Percentiles rank a stretch among this genome's conserved stretches.
Conservation (phyloP, 2,113 vertebrate species). For the Amblyopsis rosae region DNA sequence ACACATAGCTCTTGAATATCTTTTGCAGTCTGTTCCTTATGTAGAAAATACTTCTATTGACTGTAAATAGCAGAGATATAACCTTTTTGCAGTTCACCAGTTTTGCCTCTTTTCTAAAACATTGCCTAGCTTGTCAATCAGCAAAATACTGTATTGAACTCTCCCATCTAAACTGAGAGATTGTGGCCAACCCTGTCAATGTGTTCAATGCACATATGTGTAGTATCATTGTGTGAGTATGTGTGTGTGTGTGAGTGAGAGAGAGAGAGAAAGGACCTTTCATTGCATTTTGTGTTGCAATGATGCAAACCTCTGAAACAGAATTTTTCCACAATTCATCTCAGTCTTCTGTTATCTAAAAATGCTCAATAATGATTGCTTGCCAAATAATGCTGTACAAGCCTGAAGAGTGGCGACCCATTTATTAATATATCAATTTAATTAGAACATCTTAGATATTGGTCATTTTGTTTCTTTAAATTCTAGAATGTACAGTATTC, state of each 20-base stretch:
- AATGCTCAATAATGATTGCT: constrained; percentile 20
- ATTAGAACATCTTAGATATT: neutral
- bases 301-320: constrained; percentile 57
- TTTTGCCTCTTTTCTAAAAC: constrained; percentile 28
- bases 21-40: constrained; percentile 3
- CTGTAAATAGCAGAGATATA: constrained; percentile 9
- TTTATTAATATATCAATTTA: neutral
- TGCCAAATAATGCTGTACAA: constrained; percentile 5
- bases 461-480: no score
- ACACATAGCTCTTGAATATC: neutral
- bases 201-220: neutral
- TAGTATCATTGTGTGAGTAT: neutral
- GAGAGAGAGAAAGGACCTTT: neutral
- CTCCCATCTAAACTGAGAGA: constrained; percentile 40
- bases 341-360: neutral
- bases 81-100: constrained; percentile 30
- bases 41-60: constrained; percentile 15
- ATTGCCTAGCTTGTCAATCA: constrained; percentile 28
- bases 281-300: constrained; percentile 13
- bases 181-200: constrained; percentile 6
- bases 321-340: constrained; percentile 22
- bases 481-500: no score
- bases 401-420: neutral
- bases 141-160: constrained; percentile 28
- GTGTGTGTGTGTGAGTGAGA: neutral